phyloP scores from a whole-genome alignment of 2,797 vertebrate genomes.

The Nyctalus aviator region DNA sequence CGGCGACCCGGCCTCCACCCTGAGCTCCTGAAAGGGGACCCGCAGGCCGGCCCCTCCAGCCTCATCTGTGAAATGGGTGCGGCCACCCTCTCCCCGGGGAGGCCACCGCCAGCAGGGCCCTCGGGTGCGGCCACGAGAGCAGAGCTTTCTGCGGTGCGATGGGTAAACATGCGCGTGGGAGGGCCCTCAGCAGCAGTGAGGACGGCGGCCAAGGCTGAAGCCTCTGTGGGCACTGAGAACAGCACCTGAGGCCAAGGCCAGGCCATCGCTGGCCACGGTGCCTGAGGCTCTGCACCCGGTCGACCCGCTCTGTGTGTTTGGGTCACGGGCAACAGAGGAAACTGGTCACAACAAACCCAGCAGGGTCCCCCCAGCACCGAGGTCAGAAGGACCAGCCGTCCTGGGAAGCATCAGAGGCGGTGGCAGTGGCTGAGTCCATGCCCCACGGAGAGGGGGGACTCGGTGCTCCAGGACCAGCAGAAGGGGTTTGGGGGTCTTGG shows the following conservation, averaged over 20 bases:
- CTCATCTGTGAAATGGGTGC: not conserved
- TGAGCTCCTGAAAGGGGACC: not conserved
- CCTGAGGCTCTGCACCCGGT: no score
- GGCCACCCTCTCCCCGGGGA: not conserved
- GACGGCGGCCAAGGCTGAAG: not conserved
- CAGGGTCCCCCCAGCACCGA: accelerated
- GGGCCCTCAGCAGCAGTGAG: not conserved
- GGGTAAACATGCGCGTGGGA: not conserved
- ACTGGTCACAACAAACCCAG: not conserved
- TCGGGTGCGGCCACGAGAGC: not conserved
- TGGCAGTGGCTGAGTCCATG: not conserved
- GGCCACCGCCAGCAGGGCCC: not conserved
- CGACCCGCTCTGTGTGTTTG: no score
- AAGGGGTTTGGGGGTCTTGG: not conserved
- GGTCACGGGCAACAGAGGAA: not conserved
- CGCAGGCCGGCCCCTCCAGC: not conserved
- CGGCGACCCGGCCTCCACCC: accelerated
- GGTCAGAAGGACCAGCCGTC: accelerated
- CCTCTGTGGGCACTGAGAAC: not conserved
- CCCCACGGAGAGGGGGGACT: not conserved
- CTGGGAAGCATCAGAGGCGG: not conserved
- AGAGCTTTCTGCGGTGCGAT: not conserved
- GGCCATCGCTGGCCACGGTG: not conserved
- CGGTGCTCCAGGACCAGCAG: not conserved
- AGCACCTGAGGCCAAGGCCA: not conserved